Evolutionary conservation across 2,797 vertebrate genomes (phyloP), one percentile per base, ranked within the genome.

Genomic region (Cephalopachus bancanus): DNA sequence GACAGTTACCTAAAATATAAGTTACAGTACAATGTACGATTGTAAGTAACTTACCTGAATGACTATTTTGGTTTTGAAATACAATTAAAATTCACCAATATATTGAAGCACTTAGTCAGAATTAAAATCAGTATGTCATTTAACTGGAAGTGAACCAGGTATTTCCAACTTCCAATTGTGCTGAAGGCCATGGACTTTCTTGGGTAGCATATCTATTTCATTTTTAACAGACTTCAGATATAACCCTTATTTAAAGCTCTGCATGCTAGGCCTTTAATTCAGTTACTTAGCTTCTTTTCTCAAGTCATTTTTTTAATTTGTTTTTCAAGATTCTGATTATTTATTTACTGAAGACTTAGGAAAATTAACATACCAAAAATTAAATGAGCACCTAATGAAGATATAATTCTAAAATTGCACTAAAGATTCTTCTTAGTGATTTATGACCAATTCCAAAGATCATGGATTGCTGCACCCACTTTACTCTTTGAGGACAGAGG

Each of bases 231-330:
- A 59, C 1, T 91, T 15, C 11, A 11, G 78, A 76, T 24, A 53
- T 22, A 86, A 10, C 10, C 19, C 59, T 53, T 3, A 92, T 37
- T 72, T 81, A 76, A 93, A 89, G 51, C 91, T 49, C 19, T 71
- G 22, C 17, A 28, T 75, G 30, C 8, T 74, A 92, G 67, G 33
- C 55, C 59, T 84, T 86, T 53, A 62, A 33, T 94, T 95, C 37
- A 93, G 30, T 89, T 64, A 86, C 76, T 60, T n/a, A 30, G 94
- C 8, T 75, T 83, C 33, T 91, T 93, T 91, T 33, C 20, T 80
- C 28, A 96, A 91, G n/a, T 14, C 64, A 91, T 55, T 94, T 89
- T 92, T 94, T 93, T 14, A 81, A 44, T 8, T 96, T 93, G 10
- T 84, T 93, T 93, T 17, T 83, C 90, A 37, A 76, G 64, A 81